Evolutionary conservation across 2,797 vertebrate genomes (phyloP).

Genomic region (Enteromius argenteus): DNA sequence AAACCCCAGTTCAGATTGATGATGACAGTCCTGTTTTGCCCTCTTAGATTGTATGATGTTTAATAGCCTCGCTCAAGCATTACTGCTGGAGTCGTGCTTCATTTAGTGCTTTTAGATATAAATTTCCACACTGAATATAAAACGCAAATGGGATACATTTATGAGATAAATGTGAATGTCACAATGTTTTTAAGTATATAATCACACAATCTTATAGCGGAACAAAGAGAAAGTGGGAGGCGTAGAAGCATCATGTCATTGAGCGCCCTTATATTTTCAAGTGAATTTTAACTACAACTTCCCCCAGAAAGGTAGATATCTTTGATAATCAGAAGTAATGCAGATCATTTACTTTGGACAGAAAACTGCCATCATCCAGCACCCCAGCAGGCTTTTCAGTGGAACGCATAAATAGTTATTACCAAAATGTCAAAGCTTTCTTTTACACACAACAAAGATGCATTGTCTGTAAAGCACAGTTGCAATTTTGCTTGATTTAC

Average conservation of each 20-base stretch:
- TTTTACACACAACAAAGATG: background rate
- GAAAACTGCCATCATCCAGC: background rate
- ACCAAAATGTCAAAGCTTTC: constrained; percentile 9
- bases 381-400: background rate
- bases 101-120: constrained; percentile 4
- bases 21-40: background rate
- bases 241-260: background rate
- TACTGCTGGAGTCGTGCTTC: background rate
- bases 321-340: background rate
- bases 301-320: background rate
- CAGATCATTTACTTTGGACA: background rate
- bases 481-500: background rate
- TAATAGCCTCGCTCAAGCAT: constrained; percentile 1
- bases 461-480: background rate
- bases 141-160: background rate
- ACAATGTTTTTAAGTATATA: background rate
- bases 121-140: background rate
- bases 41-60: background rate
- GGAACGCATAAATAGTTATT: background rate
- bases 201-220: background rate
- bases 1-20: background rate
- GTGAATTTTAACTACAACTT: background rate
- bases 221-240: background rate
- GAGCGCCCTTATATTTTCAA: background rate
- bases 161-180: background rate